A percentile compares a stretch with the other conserved stretches of the same genome.
Conservation (phyloP, 2,113 vertebrate genomes). For the Cyphotilapia sp. region DNA sequence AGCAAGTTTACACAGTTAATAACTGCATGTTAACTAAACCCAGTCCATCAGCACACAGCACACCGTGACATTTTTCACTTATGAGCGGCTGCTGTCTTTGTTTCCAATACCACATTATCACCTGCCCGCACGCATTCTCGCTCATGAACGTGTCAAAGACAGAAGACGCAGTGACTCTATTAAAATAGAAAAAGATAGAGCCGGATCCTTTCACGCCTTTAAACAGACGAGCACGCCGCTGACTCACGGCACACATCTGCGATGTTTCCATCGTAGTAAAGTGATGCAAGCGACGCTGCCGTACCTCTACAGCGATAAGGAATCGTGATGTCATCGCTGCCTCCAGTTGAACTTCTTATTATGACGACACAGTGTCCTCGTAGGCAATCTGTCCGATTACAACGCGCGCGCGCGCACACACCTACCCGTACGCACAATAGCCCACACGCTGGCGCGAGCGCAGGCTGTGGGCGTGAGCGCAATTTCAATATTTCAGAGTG, state of each 20-base stretch:
- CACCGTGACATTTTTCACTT: not conserved
- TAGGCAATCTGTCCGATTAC: not conserved
- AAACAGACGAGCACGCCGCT: slow-evolving; percentile 12
- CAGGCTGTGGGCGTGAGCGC: slow-evolving; percentile 18
- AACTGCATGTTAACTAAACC: not conserved
- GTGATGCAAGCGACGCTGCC: slow-evolving; percentile 1
- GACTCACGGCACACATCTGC: slow-evolving; percentile 28
- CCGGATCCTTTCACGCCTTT: slow-evolving; percentile 9
- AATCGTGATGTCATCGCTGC: slow-evolving; percentile 19
- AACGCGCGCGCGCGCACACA: not conserved
- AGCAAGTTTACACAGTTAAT: not conserved
- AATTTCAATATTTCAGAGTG: slow-evolving; percentile 23
- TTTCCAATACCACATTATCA: not conserved
- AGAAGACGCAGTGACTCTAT: not conserved
- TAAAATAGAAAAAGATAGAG: not conserved
- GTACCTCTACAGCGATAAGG: not conserved
- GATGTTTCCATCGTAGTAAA: slow-evolving; percentile 32
- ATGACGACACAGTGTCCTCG: not conserved
- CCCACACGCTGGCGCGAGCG: not conserved
- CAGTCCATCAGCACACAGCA: not conserved
- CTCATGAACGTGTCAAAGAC: not conserved
- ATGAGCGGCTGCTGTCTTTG: not conserved
- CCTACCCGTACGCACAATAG: not conserved
- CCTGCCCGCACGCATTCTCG: not conserved
- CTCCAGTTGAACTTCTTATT: slow-evolving; percentile 34